Conservation (phyloP, 2,888 invertebrate species). For the Lissocephala sabroskyi region DNA sequence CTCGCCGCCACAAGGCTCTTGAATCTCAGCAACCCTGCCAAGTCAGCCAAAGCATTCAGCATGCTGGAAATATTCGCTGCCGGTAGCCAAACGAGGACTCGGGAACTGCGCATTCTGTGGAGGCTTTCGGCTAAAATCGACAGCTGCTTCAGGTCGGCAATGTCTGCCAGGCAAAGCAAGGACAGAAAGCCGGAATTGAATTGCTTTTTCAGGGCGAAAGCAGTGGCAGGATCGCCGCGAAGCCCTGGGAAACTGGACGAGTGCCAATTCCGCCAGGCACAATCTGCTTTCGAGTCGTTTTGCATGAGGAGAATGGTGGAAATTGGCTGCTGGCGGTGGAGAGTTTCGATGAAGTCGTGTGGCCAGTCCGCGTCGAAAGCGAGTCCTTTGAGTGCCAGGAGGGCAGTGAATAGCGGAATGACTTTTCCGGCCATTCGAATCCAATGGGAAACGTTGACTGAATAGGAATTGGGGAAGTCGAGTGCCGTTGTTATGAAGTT, state of each 20-base stretch:
- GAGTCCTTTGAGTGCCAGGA: too few species aligned
- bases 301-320: neutral
- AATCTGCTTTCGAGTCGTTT: neutral
- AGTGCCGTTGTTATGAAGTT: too few species aligned
- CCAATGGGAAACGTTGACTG: too few species aligned
- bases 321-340: neutral
- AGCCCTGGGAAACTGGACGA: neutral
- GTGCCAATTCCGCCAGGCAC: neutral
- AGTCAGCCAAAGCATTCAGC: too few species aligned
- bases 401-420: too few species aligned
- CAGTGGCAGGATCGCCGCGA: neutral
- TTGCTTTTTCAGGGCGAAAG: neutral
- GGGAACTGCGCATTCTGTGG: neutral
- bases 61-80: too few species aligned
- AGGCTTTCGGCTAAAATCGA: neutral
- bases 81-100: neutral
- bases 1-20: too few species aligned
- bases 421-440: too few species aligned
- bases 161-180: neutral
- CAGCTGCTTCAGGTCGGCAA: neutral
- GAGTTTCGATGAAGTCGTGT: neutral
- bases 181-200: neutral
- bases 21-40: too few species aligned
- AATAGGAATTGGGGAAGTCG: too few species aligned
- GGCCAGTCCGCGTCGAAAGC: neutral